Evolutionary conservation across 2,113 vertebrate genomes (phyloP), one percentile per base, ranked within the genome.

Genomic region (Girardinichthys multiradiatus): DNA sequence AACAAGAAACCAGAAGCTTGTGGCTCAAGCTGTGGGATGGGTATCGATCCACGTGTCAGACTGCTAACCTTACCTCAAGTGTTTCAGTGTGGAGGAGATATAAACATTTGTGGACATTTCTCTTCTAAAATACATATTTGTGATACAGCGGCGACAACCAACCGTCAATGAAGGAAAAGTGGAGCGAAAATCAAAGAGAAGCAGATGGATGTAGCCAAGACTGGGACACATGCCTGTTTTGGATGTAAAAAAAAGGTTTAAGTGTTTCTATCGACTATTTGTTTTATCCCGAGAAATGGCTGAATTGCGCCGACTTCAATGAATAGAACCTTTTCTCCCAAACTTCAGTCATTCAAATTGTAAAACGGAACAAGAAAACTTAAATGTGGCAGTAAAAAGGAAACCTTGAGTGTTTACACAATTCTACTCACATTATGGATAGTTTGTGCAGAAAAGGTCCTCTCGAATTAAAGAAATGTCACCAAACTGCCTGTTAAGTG

Each of bases 21-120:
- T 77, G 92, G 95, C 92, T 94, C 90, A 30, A 89, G 86, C 90
- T 91, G 51, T 80, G 86, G 90, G 89, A 35, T 77, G 87, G 83
- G 29, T 35, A 90, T 82, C 73, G 87, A 93, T 94, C 89, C 83
- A 91, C 89, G 88, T 89, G 92, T 93, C 85, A 79, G 91, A 94
- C 93, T 92, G 91, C 94, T 94, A 90, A 90, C 92, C 79, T 94
- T 95, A 95, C 95, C 96, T 96, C 95, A 94, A 95, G 94, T 95
- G 94, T 95, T 95, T 90, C 77, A 80, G 93, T 92, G 91, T 86
- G 94, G 91, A 94, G 92, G 92, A 94, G 78, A 78, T 92, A 90
- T 94, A 89, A 93, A 91, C 90, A 91, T 91, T 57, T 69, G 81
- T 88, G 89, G 90, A 93, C 73, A 66, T 91, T 86, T 88, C 87